Base-by-base conservation (phyloP, 1,140 invertebrate genomes). In the Cydia pomonella region DNA sequence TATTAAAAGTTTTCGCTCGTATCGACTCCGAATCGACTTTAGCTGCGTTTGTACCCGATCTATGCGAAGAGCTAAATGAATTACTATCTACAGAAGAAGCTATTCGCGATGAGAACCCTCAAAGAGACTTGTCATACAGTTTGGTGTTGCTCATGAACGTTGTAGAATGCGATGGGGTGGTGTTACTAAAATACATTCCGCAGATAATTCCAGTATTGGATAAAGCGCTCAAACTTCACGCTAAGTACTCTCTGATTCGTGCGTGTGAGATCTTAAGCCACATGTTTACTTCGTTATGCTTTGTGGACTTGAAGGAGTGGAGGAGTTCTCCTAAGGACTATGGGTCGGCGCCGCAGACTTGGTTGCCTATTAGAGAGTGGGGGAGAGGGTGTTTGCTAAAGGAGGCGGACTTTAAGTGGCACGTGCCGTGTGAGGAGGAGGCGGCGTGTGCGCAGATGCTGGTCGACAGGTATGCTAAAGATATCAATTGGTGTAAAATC, bases 321-420 rank as follows among this genome's bases (percentile, higher is more conserved):
- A 93, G 93, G 59, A 96, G 95, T 84, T 94, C 94, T 1, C 87
- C 94, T 6, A 91, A 94, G 13, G 94, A 95, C 73, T 96, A 95
- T 78, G 94, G 96, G 71, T 93, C 94, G 71, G 95, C 95, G 1
- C 92, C 96, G 1, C 93, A 94, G 53, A 95, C 97, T 71, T 97
- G 96, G 93, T 92, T 98, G 10, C 95, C 97, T 3, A 95, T 98
- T 18, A 95, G 96, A 10, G 95, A 98, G 77, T 99, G 98, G 98
- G 98, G 97, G 0, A 93, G 95, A 75, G 92, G 95, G 0, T 94
- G 95, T 12, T 91, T 97, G 80, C 83, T 96, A 4, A 90, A 96
- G 29, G 93, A 95, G 3, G 88, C 97, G 12, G 93, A 95, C 7
- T 92, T 98, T 2, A 91, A 96, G 53, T 98, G 97, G 97, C 97